Evolutionary conservation across 2,888 invertebrate genomes (phyloP).

Genomic region (Pristionchus exspectatus): DNA sequence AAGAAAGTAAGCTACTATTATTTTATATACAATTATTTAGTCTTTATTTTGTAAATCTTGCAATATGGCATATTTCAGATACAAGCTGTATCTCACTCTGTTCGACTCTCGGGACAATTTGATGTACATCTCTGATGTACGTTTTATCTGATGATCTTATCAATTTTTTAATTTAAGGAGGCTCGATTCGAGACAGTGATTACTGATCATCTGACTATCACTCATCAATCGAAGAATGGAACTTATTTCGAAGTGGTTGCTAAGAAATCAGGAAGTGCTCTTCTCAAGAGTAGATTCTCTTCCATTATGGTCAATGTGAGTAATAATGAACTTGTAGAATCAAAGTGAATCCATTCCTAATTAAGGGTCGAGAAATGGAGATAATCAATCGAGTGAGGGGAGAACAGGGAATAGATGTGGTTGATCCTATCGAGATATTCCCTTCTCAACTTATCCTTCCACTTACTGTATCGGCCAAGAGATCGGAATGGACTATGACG

Average conservation of each 20-base stretch:
- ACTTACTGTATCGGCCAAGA: slow-evolving; percentile 53
- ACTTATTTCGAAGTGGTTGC: slow-evolving; percentile 67
- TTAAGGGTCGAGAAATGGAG: slow-evolving; percentile 60
- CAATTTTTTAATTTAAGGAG: slow-evolving; percentile 63
- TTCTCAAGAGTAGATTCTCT: slow-evolving; percentile 1
- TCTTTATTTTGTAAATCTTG: not conserved
- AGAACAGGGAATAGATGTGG: slow-evolving; percentile 67
- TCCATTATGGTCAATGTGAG: slow-evolving; percentile 19
- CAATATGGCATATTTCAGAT: slow-evolving; percentile 55
- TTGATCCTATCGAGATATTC: slow-evolving; percentile 67
- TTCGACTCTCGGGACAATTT: slow-evolving; percentile 70
- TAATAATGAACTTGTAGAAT: no score
- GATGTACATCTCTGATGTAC: slow-evolving; percentile 73
- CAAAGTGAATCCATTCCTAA: no score
- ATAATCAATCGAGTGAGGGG: slow-evolving; percentile 64
- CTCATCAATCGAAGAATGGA: slow-evolving; percentile 64
- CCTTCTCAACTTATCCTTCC: slow-evolving; percentile 71
- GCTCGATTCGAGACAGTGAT: slow-evolving; percentile 67
- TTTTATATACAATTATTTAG: not conserved
- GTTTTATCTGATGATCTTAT: no score
- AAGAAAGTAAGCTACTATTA: slow-evolving; percentile 42
- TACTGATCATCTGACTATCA: slow-evolving; percentile 61
- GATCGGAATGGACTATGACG: slow-evolving; percentile 25
- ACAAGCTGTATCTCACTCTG: slow-evolving; percentile 66
- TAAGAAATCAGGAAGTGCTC: not conserved